These are phyloP conservation scores for Azemiops feae DNA, from an alignment of 2,113 vertebrate genomes.

Conservation along the genomic window DNA sequence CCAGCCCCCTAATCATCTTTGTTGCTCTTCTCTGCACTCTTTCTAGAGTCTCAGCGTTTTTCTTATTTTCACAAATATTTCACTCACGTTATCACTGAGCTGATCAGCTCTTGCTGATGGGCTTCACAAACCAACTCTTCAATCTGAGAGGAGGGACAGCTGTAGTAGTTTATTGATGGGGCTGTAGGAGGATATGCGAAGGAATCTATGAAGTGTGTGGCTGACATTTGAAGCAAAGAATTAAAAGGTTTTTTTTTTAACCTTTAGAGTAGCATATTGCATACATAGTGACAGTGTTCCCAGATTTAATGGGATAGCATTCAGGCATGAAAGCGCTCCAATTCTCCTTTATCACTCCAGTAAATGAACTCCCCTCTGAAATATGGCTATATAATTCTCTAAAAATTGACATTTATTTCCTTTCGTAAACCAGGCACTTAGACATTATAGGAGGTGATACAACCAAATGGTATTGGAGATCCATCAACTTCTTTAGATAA, in stretches of 20 bases:
- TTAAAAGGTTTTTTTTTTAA: conserved; percentile 61
- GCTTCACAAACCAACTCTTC: conserved; percentile 57
- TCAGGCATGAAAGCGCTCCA: conserved; percentile 28
- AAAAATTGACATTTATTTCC: conserved; percentile 64
- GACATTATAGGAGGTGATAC: conserved; percentile 42
- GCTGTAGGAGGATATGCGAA: conserved; percentile 44
- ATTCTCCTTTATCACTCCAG: conserved; percentile 59
- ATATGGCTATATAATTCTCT: conserved; percentile 53
- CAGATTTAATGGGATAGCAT: conserved; percentile 53
- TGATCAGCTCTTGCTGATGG: conserved; percentile 32
- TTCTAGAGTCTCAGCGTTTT: neutral
- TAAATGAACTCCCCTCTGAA: conserved; percentile 64
- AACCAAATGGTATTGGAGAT: neutral
- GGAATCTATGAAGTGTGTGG: conserved; percentile 63
- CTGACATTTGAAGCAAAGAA: conserved; percentile 68
- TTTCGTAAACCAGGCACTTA: conserved; percentile 49
- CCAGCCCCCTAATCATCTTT: neutral
- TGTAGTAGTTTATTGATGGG: conserved; percentile 63
- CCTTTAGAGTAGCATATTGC: conserved; percentile 56
- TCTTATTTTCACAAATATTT: conserved; percentile 42
- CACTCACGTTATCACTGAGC: conserved; percentile 47
- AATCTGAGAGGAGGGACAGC: conserved; percentile 58
- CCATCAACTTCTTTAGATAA: conserved; percentile 17
- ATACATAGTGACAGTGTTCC: conserved; percentile 59
- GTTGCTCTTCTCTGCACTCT: neutral